phyloP scores from a whole-genome alignment of 2,888 invertebrate genomes.

The Ommatoiulus sabulosus region DNA sequence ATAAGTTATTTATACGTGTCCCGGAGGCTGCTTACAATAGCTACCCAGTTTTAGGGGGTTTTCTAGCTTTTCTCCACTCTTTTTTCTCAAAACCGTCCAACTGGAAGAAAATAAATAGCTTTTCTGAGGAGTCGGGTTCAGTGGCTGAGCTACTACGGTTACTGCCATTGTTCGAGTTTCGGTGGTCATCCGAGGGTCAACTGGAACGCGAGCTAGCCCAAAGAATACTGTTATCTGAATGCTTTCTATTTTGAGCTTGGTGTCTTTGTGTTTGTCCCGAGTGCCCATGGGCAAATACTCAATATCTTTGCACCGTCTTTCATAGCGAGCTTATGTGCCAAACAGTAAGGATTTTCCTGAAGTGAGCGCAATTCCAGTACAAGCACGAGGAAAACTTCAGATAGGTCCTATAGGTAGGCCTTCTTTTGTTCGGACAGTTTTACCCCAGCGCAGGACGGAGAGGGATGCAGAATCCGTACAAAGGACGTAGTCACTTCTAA shows the following conservation, averaged over 20 bases:
- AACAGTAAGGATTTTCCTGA: background rate
- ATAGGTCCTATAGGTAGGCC: slow-evolving; percentile 1
- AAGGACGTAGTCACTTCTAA: slow-evolving; percentile 49
- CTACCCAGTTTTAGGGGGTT: slow-evolving; percentile 36
- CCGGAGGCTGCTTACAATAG: background rate
- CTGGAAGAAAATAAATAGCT: slow-evolving; percentile 49
- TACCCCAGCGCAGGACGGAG: slow-evolving; percentile 26
- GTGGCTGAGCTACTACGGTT: slow-evolving; percentile 50
- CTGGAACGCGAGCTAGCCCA: background rate
- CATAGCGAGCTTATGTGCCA: slow-evolving; percentile 10
- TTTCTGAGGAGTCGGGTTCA: slow-evolving; percentile 44
- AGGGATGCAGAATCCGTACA: slow-evolving; percentile 44
- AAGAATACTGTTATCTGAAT: slow-evolving; percentile 47
- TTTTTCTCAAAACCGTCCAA: slow-evolving; percentile 18
- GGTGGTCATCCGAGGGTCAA: slow-evolving; percentile 53
- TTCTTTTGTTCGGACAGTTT: slow-evolving; percentile 21
- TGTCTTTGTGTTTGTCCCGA: slow-evolving; percentile 26
- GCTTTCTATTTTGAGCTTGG: slow-evolving; percentile 37
- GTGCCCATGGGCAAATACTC: slow-evolving; percentile 46
- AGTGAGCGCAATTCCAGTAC: slow-evolving; percentile 16
- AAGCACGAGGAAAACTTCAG: background rate
- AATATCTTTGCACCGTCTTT: slow-evolving; percentile 49
- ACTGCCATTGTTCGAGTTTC: slow-evolving; percentile 49
- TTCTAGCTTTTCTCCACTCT: slow-evolving; percentile 26
- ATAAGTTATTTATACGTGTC: slow-evolving; percentile 47